Base-by-base conservation (phyloP, 2,113 vertebrate species). In the Perognathus longimembris region DNA sequence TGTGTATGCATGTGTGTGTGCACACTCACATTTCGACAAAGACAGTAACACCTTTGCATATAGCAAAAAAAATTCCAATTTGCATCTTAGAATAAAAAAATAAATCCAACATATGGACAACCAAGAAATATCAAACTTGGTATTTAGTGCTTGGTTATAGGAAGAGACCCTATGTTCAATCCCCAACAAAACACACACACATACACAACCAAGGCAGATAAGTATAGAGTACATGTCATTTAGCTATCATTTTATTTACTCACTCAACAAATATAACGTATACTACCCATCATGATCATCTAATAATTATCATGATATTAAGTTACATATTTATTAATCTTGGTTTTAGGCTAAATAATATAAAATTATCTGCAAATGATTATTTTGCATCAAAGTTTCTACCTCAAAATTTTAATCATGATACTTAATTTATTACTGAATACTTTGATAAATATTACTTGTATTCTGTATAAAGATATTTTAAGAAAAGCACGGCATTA, bases 401-500 rank as follows among this genome's bases (percentile, higher is more conserved):
- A 57, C 14, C 90, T 92, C 7, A 59, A 76, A 78, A 54, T 74
- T 84, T 85, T 74, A 21, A 91, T 89, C 12, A 76, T n/a, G 3
- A 1, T 54, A 91, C 90, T 92, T 94, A 45, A 64, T 80, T 92
- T 94, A 42, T 82, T 40, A 75, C n/a, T 71, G 36, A 67, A 15
- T 79, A 57, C 21, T 57, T 26, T 82, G 75, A 61, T 71, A 88
- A 90, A 74, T 81, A 4, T 83, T 96, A 81, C 85, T 75, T 83
- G 36, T 63, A 50, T 12, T 74, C 6, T 20, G 69, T 75, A 22
- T 69, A 89, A 92, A 59, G 40, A 59, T 5, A 89, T 4, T 82
- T 89, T 91, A 71, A 79, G 38, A 74, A 95, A 88, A 95, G 45
- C 22, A 26, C 8, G 91, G 50, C 80, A 73, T 84, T 77, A 86